Percentiles rank a stretch among this genome's conserved stretches.
These are phyloP conservation scores for Monochamus alternatus DNA, from an alignment of 2,888 invertebrate genomes.

Conservation along the genomic window DNA sequence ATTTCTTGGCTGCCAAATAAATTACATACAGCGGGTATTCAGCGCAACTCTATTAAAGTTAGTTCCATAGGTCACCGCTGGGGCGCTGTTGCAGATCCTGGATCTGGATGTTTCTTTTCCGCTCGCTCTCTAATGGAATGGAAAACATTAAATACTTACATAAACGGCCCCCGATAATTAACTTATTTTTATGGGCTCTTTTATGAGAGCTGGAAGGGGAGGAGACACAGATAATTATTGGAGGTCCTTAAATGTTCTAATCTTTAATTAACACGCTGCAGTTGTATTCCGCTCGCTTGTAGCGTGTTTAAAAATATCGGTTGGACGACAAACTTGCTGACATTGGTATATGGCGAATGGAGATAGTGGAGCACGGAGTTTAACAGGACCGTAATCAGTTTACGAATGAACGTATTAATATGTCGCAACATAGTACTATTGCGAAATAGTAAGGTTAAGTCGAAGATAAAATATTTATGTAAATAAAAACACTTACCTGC, in stretches of 20 bases:
- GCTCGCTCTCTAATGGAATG: slow-evolving; percentile 29
- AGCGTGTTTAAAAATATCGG: too few species aligned
- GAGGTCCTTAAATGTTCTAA: slow-evolving; percentile 1
- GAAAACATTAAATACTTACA: slow-evolving; percentile 25
- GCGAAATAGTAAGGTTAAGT: too few species aligned
- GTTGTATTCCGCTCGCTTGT: not conserved
- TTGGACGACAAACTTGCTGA: too few species aligned
- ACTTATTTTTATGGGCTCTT: slow-evolving; percentile 23
- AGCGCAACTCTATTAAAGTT: slow-evolving; percentile 72
- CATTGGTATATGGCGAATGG: too few species aligned
- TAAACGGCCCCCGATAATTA: slow-evolving; percentile 25
- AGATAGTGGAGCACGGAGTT: too few species aligned
- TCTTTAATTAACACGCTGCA: slow-evolving; percentile 5
- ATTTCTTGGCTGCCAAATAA: slow-evolving; percentile 72
- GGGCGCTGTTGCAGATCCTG: slow-evolving; percentile 29
- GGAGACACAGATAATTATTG: slow-evolving; percentile 3
- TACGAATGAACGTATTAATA: too few species aligned
- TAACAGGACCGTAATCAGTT: too few species aligned
- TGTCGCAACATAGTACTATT: too few species aligned
- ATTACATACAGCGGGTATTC: slow-evolving; percentile 70
- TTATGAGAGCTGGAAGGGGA: not conserved
- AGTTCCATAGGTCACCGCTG: slow-evolving; percentile 68
- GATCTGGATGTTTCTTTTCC: slow-evolving; percentile 29
- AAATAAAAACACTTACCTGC: too few species aligned
- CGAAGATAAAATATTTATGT: too few species aligned